Evolutionary conservation across 2,113 vertebrate genomes (phyloP), one percentile per base, ranked within the genome.

Genomic region (Falco punctatus): DNA sequence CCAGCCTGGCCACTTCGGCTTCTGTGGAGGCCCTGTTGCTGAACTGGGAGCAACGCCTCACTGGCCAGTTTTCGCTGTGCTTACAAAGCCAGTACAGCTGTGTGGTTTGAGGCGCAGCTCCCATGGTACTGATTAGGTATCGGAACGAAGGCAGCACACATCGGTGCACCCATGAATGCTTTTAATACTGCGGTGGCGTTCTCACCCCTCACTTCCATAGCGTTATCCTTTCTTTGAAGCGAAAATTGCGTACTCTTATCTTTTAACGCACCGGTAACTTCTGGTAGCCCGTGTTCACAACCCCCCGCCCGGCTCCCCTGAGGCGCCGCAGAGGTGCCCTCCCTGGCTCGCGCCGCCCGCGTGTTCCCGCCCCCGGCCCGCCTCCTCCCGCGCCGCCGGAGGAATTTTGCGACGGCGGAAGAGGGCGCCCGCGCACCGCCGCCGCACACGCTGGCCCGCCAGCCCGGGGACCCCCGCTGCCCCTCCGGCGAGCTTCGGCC

Each of bases 101-200:
- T 2, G 14, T 10, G 57, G 30, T 15, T 18, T 3, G 61, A 5
- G 42, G 11, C 6, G 6, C 38, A 8, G 18, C n/a, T 5, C 27
- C 3, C 42, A 5, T 0, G 13, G 13, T 1, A 6, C 64, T 10
- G 1, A 10, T 5, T 1, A 16, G 21, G 28, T 11, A 7, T 4
- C 1, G 3, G n/a, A 7, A 7, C 0, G 13, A 18, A 18, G 67
- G 80, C 54, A 6, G 44, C 3, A 4, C 40, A 4, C 26, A 1
- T 0, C 1, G 8, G 4, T 1, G 44, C 32, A 4, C 23, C 6
- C 32, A 1, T 1, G 22, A 10, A 2, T 3, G 27, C 24, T n/a
- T n/a, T 23, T 15, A n/a, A 38, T n/a, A 6, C 30, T 8, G 40
- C 59, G 7, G 35, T 1, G 83, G 8, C 57, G 7, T 28, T 27